phyloP scores from a whole-genome alignment of 92 coral and sea anemone genomes.

The Epizoanthus rinbou region DNA sequence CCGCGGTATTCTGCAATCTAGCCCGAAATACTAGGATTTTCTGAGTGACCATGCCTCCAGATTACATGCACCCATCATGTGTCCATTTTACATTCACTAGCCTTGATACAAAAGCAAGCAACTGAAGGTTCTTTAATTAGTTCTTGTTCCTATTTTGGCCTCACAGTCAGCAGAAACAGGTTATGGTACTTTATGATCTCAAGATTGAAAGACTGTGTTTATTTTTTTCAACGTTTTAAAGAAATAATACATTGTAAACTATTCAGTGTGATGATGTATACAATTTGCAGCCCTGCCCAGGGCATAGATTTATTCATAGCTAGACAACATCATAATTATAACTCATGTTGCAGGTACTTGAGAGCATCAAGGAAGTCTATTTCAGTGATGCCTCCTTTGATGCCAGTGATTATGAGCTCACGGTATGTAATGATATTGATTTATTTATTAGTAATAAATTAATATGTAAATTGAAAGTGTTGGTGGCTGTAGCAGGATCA shows the following conservation, averaged over 20 bases:
- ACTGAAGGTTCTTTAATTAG: no score
- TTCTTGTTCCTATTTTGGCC: neutral
- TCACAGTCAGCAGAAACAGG: no score
- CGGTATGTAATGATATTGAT: conserved; percentile 51
- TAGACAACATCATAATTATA: no score
- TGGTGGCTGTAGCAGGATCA: neutral
- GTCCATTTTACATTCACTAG: no score
- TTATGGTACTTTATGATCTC: no score
- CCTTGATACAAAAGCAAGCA: no score
- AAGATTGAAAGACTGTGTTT: neutral
- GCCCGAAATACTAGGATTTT: no score
- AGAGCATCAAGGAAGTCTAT: conserved; percentile 84
- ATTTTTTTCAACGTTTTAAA: neutral
- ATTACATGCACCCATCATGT: no score
- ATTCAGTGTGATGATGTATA: neutral
- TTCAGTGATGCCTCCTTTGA: conserved; percentile 90
- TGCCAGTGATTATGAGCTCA: conserved; percentile 95
- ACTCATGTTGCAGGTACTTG: conserved; percentile 64
- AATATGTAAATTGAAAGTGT: neutral
- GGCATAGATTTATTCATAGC: no score
- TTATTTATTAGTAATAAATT: no score
- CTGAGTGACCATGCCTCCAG: no score
- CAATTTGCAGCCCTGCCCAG: neutral
- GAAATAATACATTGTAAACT: neutral
- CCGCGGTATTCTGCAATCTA: no score